Evolutionary conservation across 2,888 invertebrate genomes (phyloP), one percentile per base, ranked within the genome.

Genomic region (Alcis repandata): DNA sequence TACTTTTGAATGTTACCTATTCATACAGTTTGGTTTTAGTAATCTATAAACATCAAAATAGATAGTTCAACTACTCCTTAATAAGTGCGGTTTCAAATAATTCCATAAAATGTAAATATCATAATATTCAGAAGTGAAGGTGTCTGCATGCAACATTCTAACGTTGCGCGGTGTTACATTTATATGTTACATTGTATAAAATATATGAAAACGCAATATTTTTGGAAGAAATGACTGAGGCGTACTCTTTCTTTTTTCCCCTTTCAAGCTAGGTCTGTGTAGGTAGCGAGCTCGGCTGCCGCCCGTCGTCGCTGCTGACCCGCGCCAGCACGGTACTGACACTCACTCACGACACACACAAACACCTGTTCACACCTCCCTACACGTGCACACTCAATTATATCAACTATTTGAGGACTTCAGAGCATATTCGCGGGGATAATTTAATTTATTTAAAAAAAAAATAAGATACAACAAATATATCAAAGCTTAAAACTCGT

Each of bases 251-350:
- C 88, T 89, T 90, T 90, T 88, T 90, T 90, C 84, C 90, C 90
- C 89, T 87, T 93, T 94, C 91, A 93, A 93, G 92, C 92, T 92
- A 93, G 94, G 93, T 94, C 92, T 91, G 92, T 93, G 91, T 92
- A 94, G 93, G 93, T 93, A 90, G 92, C 87, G 86, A 79, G 84
- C 79, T 76, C 85, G 75, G 84, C 86, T 80, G 90, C 85, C 81
- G 87, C 85, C 83, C 80, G 86, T 87, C 79, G 87, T 86, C 82
- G 85, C 86, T 83, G 84, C 83, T 80, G 81, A 80, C 80, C 86
- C 85, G 83, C 85, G 83, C 82, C 83, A 79, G 80, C 88, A 92
- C 92, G 92, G 92, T 92, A 92, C 89, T 91, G 89, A 87, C 90
- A 81, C 87, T 67, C 78, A 72, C 83, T 71, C 70, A 66, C 75